A percentile compares a stretch with the other conserved stretches of the same genome.
Conservation (phyloP, 2,113 vertebrate genomes). For the Mionectes macconnelli region DNA sequence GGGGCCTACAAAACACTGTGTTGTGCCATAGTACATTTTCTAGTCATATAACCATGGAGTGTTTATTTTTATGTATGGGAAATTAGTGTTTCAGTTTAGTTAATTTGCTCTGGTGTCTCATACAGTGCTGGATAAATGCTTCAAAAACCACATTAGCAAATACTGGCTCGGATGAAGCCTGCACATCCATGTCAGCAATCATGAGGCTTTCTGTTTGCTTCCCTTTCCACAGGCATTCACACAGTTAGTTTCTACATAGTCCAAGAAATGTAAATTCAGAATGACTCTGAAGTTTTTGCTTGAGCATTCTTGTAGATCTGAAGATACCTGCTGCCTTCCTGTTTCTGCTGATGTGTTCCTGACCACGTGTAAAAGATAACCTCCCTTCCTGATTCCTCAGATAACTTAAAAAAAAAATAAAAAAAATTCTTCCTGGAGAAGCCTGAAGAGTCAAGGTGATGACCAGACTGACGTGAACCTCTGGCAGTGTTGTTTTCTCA, state of each 20-base stretch:
- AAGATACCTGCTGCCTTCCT: not conserved
- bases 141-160: not conserved
- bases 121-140: not conserved
- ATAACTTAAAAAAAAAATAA: not conserved
- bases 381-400: not conserved
- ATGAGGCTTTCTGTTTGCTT: not conserved
- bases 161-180: not conserved
- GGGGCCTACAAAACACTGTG: conserved; percentile 12
- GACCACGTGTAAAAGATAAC: not conserved
- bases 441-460: not conserved
- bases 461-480: not conserved
- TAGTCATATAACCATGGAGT: not conserved
- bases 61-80: not conserved
- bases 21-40: not conserved
- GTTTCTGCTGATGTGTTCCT: not conserved
- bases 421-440: not conserved
- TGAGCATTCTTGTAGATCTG: not conserved
- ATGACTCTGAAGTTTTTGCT: not conserved
- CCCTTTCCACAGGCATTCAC: not conserved
- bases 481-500: not conserved
- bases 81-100: not conserved
- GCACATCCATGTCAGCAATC: not conserved
- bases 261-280: not conserved
- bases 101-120: not conserved
- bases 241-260: not conserved